A percentile compares a stretch with the other conserved stretches of the same genome.
These are phyloP conservation scores for Barbus barbus DNA, from an alignment of 2,113 vertebrate species.

Conservation along the genomic window DNA sequence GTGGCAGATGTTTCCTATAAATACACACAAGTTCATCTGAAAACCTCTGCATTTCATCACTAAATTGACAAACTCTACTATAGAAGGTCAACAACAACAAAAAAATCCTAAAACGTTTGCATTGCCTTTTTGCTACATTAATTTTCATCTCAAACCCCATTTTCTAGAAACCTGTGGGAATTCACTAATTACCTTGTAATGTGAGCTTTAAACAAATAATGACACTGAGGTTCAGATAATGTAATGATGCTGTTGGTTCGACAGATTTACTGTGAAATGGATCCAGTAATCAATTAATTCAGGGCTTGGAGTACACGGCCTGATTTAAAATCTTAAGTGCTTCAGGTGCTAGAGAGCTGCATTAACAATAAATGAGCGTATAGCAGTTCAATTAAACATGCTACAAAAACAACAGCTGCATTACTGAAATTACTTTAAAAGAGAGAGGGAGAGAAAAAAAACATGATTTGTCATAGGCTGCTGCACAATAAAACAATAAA, in stretches of 20 bases:
- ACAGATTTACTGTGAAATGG: constrained; percentile 42
- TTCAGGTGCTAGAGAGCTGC: neutral
- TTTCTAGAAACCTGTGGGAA: neutral
- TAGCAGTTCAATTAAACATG: constrained; percentile 14
- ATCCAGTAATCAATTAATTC: constrained; percentile 41
- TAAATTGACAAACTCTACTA: neutral
- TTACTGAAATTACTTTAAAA: neutral
- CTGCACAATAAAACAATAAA: neutral
- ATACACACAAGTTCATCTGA: too few relatives aligned
- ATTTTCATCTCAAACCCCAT: neutral
- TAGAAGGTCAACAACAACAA: neutral
- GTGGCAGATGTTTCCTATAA: too few relatives aligned
- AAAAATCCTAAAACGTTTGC: neutral
- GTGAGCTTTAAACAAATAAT: constrained; percentile 33
- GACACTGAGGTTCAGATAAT: neutral
- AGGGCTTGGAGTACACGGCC: too few relatives aligned
- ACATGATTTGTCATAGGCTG: too few relatives aligned
- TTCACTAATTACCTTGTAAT: constrained; percentile 51
- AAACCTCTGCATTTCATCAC: neutral
- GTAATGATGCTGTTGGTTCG: constrained; percentile 6
- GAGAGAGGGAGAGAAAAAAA: too few relatives aligned
- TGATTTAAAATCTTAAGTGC: constrained; percentile 36
- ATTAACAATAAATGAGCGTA: constrained; percentile 46
- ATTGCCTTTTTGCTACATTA: neutral
- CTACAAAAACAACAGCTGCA: neutral